Percentiles rank a stretch among this genome's conserved stretches.
phyloP scores from a whole-genome alignment of 2,888 invertebrate genomes.

The Leptopilina drosophilae region DNA sequence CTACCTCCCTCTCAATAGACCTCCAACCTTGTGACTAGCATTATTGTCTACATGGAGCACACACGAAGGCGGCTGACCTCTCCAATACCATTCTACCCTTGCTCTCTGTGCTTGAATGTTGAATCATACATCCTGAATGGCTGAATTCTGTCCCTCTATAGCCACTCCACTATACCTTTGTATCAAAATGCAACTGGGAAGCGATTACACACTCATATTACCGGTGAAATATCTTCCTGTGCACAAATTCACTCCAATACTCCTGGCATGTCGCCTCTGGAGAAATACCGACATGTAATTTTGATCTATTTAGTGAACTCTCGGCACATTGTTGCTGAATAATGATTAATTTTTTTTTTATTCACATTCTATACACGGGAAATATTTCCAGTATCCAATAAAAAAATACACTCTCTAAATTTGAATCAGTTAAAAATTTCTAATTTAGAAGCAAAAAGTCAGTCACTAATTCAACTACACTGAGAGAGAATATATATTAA shows the following conservation, averaged over 20 bases:
- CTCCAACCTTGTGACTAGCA: slow-evolving; percentile 18
- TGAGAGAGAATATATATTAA: too few species aligned
- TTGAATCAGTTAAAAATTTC: too few species aligned
- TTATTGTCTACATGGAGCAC: slow-evolving; percentile 45
- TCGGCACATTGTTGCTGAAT: too few species aligned
- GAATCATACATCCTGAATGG: too few species aligned
- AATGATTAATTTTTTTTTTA: too few species aligned
- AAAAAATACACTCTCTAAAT: too few species aligned
- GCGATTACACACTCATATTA: slow-evolving; percentile 20
- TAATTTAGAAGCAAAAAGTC: too few species aligned
- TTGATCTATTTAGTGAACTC: neutral
- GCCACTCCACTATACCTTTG: slow-evolving; percentile 1
- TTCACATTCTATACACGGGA: too few species aligned
- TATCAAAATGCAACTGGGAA: slow-evolving; percentile 4
- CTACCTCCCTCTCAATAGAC: slow-evolving; percentile 13
- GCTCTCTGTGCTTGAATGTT: too few species aligned
- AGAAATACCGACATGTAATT: slow-evolving; percentile 17
- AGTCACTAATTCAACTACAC: too few species aligned
- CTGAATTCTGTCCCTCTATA: too few species aligned
- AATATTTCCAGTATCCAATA: too few species aligned
- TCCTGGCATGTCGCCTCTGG: neutral
- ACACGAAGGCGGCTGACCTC: slow-evolving; percentile 41
- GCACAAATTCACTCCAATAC: neutral
- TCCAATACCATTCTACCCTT: slow-evolving; percentile 22
- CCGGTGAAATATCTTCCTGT: slow-evolving; percentile 16